phyloP scores from a whole-genome alignment of 2,888 invertebrate species.

The Alitta virens region DNA sequence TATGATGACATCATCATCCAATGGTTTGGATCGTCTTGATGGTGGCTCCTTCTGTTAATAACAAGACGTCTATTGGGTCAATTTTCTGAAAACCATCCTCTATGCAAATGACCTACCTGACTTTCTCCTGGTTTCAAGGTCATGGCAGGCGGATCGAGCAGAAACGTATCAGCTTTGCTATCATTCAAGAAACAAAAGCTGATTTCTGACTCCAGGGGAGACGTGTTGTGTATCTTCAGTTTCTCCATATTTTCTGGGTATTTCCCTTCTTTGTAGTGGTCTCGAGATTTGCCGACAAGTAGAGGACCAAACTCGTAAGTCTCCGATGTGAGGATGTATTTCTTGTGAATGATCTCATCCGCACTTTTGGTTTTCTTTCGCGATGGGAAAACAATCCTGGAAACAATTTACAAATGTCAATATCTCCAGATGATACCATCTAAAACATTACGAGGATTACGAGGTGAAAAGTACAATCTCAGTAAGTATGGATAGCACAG shows the following conservation, averaged over 20 bases:
- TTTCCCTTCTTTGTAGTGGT: constrained; percentile 52
- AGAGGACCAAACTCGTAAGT: constrained; percentile 57
- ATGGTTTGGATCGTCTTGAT: no score
- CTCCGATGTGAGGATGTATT: constrained; percentile 52
- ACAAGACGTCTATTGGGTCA: no score
- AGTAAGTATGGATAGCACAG: no score
- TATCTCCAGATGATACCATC: neutral
- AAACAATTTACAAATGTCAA: constrained; percentile 9
- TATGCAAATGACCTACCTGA: constrained; percentile 27
- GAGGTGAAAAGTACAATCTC: no score
- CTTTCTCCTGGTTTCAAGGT: constrained; percentile 53
- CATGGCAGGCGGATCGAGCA: constrained; percentile 56
- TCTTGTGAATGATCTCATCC: constrained; percentile 56
- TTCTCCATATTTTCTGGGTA: constrained; percentile 56
- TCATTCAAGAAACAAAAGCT: constrained; percentile 56
- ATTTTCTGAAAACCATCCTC: no score
- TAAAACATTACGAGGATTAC: no score
- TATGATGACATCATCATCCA: no score
- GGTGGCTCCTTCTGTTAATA: no score
- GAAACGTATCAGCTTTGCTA: constrained; percentile 53
- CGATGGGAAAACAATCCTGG: constrained; percentile 55
- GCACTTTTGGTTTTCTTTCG: constrained; percentile 51
- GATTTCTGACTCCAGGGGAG: constrained; percentile 55
- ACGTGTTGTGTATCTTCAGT: constrained; percentile 52
- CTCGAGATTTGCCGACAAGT: constrained; percentile 54